phyloP scores from a whole-genome alignment of 2,113 vertebrate species.

The Scortum barcoo region DNA sequence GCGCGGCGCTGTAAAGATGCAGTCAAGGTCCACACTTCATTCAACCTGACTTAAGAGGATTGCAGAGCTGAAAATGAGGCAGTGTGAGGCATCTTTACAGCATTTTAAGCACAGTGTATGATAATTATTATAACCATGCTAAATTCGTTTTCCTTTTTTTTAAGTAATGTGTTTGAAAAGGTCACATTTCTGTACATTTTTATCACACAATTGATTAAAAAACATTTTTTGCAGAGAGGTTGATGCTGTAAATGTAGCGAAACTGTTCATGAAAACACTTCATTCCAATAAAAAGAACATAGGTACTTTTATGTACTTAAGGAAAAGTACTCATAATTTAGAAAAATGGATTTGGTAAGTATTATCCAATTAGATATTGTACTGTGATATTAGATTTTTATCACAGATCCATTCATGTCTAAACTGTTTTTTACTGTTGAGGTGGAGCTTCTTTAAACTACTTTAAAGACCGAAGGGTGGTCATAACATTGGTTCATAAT shows the following conservation, averaged over 20 bases:
- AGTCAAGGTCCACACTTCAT: not conserved
- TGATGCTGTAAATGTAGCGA: not conserved
- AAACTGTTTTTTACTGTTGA: not conserved
- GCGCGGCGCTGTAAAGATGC: conserved; percentile 22
- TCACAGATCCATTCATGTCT: not conserved
- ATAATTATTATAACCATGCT: not conserved
- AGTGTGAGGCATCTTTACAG: not conserved
- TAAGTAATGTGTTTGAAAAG: not conserved
- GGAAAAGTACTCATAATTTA: not conserved
- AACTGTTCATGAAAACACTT: not conserved
- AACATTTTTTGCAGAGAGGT: no score
- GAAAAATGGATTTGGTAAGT: not conserved
- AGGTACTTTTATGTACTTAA: no score
- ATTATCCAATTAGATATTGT: not conserved
- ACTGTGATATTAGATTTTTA: not conserved
- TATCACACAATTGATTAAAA: not conserved
- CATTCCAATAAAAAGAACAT: no score
- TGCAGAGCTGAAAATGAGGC: conserved; percentile 1
- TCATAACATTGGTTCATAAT: not conserved
- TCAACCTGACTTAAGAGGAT: conserved; percentile 13
- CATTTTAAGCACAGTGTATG: not conserved
- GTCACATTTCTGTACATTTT: not conserved
- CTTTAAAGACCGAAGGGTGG: not conserved
- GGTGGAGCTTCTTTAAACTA: not conserved
- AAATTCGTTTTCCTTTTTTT: not conserved